A percentile compares a stretch with the other conserved stretches of the same genome.
phyloP scores from a whole-genome alignment of 2,113 vertebrate genomes.

The Scytalopus superciliaris region DNA sequence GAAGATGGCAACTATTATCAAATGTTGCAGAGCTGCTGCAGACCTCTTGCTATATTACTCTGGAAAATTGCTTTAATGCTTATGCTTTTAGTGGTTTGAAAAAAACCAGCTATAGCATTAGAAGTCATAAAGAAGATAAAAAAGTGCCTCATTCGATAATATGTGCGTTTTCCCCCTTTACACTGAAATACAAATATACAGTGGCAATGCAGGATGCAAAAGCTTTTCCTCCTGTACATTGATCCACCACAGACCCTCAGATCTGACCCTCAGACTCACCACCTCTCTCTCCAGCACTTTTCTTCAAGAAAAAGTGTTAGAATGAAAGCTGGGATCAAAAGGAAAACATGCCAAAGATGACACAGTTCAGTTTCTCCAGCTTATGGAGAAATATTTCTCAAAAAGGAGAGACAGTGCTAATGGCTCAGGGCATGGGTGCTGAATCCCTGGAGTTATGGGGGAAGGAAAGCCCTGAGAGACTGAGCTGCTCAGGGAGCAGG shows the following conservation, averaged over 20 bases:
- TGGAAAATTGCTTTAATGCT: slow-evolving; percentile 80
- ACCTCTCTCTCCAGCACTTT: neutral
- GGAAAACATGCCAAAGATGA: neutral
- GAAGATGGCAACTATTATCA: slow-evolving; percentile 76
- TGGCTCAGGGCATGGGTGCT: neutral
- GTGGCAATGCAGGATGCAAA: slow-evolving; percentile 4
- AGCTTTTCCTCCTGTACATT: neutral
- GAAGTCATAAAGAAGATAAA: slow-evolving; percentile 67
- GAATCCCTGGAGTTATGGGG: neutral
- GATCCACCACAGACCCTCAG: neutral
- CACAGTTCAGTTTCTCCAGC: accelerated
- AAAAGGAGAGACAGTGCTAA: neutral
- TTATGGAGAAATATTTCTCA: neutral
- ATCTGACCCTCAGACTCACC: neutral
- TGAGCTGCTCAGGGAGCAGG: neutral
- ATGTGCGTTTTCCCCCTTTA: slow-evolving; percentile 10
- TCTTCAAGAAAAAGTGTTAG: neutral
- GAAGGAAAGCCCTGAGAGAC: neutral
- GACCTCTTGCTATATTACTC: slow-evolving; percentile 73
- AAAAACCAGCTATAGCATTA: slow-evolving; percentile 71
- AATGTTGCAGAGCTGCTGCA: slow-evolving; percentile 66
- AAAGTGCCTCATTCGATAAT: slow-evolving; percentile 57
- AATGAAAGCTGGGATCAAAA: neutral
- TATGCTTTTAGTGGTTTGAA: slow-evolving; percentile 72
- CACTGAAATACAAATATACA: slow-evolving; percentile 39